phyloP scores from a whole-genome alignment of 2,888 invertebrate species.

The Electrophaes corylata region DNA sequence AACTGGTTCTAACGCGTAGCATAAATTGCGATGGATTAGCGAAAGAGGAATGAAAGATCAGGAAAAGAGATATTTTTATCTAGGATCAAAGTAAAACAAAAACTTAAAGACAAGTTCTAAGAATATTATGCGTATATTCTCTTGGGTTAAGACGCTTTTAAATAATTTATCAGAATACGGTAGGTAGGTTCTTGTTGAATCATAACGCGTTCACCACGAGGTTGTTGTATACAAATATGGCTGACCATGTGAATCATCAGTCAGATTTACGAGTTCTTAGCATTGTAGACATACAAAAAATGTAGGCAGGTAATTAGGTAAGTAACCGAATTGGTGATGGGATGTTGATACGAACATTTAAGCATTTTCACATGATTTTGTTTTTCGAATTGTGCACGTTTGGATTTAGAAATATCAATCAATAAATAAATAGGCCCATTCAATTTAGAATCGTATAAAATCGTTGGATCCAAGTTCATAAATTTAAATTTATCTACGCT shows the following conservation, averaged over 20 bases:
- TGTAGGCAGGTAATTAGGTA: slow-evolving; percentile 11
- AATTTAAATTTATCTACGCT: slow-evolving; percentile 14
- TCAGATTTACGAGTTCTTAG: slow-evolving; percentile 31
- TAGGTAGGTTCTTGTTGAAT: slow-evolving; percentile 44
- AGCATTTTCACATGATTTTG: background rate
- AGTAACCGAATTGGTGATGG: slow-evolving; percentile 16
- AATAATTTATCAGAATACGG: slow-evolving; percentile 34
- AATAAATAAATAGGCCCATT: background rate
- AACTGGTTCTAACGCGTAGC: slow-evolving; percentile 1
- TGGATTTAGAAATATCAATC: background rate
- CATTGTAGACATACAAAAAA: slow-evolving; percentile 19
- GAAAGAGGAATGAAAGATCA: background rate
- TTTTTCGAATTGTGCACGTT: background rate
- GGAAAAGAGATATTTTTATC: background rate
- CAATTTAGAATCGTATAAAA: background rate
- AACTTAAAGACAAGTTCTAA: slow-evolving; percentile 9
- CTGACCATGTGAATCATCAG: slow-evolving; percentile 53
- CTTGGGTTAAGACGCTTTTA: slow-evolving; percentile 21
- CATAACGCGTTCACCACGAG: slow-evolving; percentile 43
- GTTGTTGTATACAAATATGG: slow-evolving; percentile 58
- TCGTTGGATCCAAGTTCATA: background rate
- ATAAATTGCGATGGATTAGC: no score
- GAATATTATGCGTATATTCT: slow-evolving; percentile 23
- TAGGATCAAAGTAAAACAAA: background rate
- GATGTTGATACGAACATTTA: slow-evolving; percentile 3